Base-by-base conservation (phyloP, 2,888 invertebrate genomes). In the Trimorus sp. region DNA sequence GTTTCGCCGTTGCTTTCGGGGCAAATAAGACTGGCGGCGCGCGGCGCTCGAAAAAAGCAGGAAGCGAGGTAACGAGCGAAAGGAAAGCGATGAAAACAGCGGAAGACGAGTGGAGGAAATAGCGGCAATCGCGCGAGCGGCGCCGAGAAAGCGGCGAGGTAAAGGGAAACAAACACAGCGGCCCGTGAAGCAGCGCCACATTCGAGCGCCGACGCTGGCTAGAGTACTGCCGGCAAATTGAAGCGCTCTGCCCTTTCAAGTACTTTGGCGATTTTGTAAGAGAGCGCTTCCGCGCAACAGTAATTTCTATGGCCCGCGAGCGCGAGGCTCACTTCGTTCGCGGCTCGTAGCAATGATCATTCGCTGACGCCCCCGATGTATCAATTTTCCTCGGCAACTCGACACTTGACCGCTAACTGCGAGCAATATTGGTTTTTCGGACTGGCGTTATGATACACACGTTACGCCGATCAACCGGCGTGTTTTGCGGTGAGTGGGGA, bases 221-320 rank as follows among this genome's bases (percentile, higher is more conserved):
- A 75, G 86, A 87, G 87, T 84, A 85, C 87, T 88, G 84, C 85
- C 85, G 83, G 85, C 87, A 88, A 88, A 87, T 88, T 87, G 85
- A 86, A 88, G 85, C 84, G 79, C 70, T 83, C 78, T 62, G 85
- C 85, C 79, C 86, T 87, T 87, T 88, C 86, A 87, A 87, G 86
- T 85, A 85, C 85, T 75, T 78, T 66, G 51, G 66, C 77, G 56
- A 77, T 77, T 70, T 77, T 69, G 15, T 60, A 69, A 58, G 65
- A 70, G 65, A 59, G 49, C 59, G 54, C 66, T 78, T 62, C 37
- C 53, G 16, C 59, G 58, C 65, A 66, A 71, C 63, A 65, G 59
- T 71, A 40, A 36, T 73, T 71, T 58, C 38, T 59, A 11, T 51
- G 53, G 14, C 12, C 49, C 48, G 51, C 56, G 62, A 56, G 26